A percentile compares a stretch with the other conserved stretches of the same genome.
Evolutionary conservation across 1,140 invertebrate genomes (phyloP).

Genomic region (Cotesia vestalis): DNA sequence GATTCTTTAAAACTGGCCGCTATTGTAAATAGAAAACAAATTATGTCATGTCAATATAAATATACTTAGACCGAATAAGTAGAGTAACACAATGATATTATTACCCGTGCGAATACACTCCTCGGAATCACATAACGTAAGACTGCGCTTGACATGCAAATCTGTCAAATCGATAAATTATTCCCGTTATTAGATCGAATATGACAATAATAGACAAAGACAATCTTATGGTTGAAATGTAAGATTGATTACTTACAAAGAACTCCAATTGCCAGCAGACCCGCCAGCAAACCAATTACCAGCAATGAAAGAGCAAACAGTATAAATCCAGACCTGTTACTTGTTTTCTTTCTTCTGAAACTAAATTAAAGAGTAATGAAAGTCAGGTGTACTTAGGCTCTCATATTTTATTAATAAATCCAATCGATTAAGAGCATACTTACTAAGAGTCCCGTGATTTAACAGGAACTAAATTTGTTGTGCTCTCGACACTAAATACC

Average conservation of each 20-base stretch:
- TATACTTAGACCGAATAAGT: background rate
- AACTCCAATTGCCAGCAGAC: constrained; percentile 45
- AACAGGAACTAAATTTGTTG: constrained; percentile 53
- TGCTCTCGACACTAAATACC: constrained; percentile 51
- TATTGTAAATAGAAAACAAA: constrained; percentile 41
- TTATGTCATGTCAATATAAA: background rate
- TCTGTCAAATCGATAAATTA: constrained; percentile 39
- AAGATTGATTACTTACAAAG: constrained; percentile 48
- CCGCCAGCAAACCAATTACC: constrained; percentile 33
- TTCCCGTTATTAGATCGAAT: background rate
- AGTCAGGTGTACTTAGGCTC: background rate
- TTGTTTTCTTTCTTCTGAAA: constrained; percentile 43
- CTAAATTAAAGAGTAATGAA: constrained; percentile 41
- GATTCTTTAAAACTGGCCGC: constrained; percentile 63
- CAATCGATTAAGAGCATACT: constrained; percentile 39
- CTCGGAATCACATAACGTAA: constrained; percentile 54
- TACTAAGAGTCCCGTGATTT: constrained; percentile 56
- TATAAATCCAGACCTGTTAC: constrained; percentile 29
- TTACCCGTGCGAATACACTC: constrained; percentile 60
- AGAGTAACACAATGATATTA: constrained; percentile 16
- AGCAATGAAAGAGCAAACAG: constrained; percentile 39
- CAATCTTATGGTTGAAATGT: too few relatives aligned
- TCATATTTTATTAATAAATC: constrained; percentile 9
- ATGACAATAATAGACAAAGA: background rate
- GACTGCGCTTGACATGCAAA: constrained; percentile 23